A percentile compares a stretch with the other conserved stretches of the same genome.
Conservation (phyloP, 1,140 invertebrate species). For the Drosophila persimilis region DNA sequence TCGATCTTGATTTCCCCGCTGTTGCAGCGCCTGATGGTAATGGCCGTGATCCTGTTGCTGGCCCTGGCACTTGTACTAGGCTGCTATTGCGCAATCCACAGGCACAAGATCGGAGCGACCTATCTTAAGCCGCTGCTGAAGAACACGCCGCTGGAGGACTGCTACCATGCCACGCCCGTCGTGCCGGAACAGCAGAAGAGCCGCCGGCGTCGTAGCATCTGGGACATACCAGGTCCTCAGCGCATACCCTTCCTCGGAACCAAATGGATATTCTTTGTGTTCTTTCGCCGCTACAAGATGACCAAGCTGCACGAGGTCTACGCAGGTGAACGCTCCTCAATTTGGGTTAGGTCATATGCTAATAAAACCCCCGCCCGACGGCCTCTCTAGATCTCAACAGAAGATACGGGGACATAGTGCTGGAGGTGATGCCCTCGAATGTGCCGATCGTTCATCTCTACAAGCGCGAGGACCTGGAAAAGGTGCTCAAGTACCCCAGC, state of each 20-base stretch:
- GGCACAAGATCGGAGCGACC: constrained; percentile 60
- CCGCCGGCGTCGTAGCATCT: constrained; percentile 56
- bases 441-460: constrained; percentile 90
- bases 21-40: constrained; percentile 70
- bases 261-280: constrained; percentile 87
- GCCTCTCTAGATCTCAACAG: constrained; percentile 85
- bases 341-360: not conserved
- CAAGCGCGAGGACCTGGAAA: constrained; percentile 90
- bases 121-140: constrained; percentile 70
- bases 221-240: constrained; percentile 89
- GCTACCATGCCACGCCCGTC: constrained; percentile 70
- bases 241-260: constrained; percentile 91
- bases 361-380: not conserved
- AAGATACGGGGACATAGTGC: constrained; percentile 90
- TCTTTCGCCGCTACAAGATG: constrained; percentile 88
- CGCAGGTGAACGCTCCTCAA: constrained; percentile 85
- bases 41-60: constrained; percentile 80
- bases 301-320: constrained; percentile 92
- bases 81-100: constrained; percentile 73
- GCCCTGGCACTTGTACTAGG: constrained; percentile 74
- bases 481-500: constrained; percentile 88
- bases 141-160: constrained; percentile 61
- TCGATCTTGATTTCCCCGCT: constrained; percentile 4
- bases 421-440: constrained; percentile 90
- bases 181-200: constrained; percentile 23